Percentiles rank a stretch among this genome's conserved stretches.
Evolutionary conservation across 2,888 invertebrate genomes (phyloP).

Genomic region (Acanthopleura granulata): DNA sequence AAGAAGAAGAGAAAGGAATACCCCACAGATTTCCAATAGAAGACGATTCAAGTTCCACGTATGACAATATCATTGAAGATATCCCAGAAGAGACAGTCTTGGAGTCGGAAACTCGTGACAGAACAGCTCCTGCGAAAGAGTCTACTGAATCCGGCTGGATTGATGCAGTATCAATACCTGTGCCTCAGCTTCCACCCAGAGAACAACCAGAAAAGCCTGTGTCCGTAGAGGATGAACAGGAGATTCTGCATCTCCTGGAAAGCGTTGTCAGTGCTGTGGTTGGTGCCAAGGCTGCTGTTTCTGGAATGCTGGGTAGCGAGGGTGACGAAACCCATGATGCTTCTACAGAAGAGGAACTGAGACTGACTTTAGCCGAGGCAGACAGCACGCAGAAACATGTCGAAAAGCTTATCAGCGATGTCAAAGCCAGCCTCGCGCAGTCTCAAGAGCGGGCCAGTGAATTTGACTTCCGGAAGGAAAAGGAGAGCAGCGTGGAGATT

Average conservation of each 20-base stretch:
- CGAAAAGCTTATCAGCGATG: background rate
- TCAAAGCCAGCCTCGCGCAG: background rate
- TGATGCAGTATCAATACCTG: background rate
- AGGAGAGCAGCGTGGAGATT: background rate
- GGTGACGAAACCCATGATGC: background rate
- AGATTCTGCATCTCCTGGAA: background rate
- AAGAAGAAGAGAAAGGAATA: background rate
- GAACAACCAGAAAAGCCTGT: background rate
- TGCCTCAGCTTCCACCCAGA: background rate
- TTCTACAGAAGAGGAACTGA: background rate
- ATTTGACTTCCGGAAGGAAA: background rate
- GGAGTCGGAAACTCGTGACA: background rate
- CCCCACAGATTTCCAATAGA: background rate
- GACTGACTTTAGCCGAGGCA: background rate
- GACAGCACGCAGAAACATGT: slow-evolving; percentile 1
- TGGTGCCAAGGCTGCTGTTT: background rate
- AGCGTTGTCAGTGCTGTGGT: slow-evolving; percentile 4
- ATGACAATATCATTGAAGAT: background rate
- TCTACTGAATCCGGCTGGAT: background rate
- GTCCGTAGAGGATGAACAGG: background rate
- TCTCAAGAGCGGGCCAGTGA: background rate
- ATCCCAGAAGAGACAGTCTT: too few species aligned
- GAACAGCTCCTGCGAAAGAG: background rate
- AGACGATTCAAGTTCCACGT: background rate
- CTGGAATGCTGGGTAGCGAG: background rate